phyloP scores from a whole-genome alignment of 1,140 invertebrate genomes.

The Apis cerana region DNA sequence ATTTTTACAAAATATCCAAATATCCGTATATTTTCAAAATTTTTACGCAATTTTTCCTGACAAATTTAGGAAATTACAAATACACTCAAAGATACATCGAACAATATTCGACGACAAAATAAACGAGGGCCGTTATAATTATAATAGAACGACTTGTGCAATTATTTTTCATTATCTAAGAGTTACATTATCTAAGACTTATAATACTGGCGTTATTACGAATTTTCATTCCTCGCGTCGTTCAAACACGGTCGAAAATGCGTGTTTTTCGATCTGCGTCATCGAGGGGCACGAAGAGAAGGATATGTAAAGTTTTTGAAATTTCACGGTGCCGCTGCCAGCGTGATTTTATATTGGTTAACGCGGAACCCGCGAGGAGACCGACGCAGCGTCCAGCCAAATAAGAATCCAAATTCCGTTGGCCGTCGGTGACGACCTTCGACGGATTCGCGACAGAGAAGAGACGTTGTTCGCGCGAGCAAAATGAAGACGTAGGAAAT shows the following conservation, averaged over 20 bases:
- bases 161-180: no score
- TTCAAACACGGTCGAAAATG: neutral
- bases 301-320: constrained; percentile 3
- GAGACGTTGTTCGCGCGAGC: constrained; percentile 29
- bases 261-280: neutral
- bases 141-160: no score
- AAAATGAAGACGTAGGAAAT: constrained; percentile 55
- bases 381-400: constrained; percentile 18
- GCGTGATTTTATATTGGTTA: constrained; percentile 21
- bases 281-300: neutral
- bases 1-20: no score
- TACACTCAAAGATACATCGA: no score
- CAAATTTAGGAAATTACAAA: no score
- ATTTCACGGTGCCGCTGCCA: constrained; percentile 25
- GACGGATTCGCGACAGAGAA: constrained; percentile 45
- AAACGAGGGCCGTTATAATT: no score
- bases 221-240: neutral
- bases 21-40: no score
- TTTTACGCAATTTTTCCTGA: no score
- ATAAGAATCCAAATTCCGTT: constrained; percentile 35
- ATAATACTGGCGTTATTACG: neutral
- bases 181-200: no score
- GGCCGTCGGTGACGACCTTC: constrained; percentile 45
- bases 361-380: neutral
- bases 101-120: no score